Evolutionary conservation across 2,113 vertebrate species (phyloP).

Genomic region (Pachyramphus minor): DNA sequence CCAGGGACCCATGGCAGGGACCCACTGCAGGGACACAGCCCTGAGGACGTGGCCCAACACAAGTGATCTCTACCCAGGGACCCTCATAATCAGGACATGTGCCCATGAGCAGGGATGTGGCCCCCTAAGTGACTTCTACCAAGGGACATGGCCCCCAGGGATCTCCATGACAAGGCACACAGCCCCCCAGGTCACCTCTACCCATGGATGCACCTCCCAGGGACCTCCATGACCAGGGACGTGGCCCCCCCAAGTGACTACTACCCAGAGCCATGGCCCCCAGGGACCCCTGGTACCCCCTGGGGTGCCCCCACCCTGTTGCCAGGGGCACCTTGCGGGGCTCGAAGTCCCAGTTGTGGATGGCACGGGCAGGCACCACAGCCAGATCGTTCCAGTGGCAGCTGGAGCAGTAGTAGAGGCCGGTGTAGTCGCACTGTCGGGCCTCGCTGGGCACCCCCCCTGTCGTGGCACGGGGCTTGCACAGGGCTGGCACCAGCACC

Average conservation of each 20-base stretch:
- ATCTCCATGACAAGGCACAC: neutral
- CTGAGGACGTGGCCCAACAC: neutral
- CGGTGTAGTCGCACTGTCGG: constrained; percentile 94
- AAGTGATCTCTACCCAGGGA: neutral
- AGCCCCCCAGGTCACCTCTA: too few species aligned
- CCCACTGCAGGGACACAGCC: neutral
- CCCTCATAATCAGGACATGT: neutral
- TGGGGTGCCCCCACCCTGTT: rapidly evolving
- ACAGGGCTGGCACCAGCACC: neutral
- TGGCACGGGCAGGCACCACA: constrained; percentile 87
- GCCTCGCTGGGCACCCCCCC: constrained; percentile 91
- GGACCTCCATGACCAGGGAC: neutral
- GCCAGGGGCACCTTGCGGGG: constrained; percentile 81
- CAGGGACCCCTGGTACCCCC: rapidly evolving
- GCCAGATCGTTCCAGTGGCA: constrained; percentile 98
- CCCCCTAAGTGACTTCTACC: neutral
- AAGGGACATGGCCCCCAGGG: neutral
- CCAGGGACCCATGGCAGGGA: rapidly evolving
- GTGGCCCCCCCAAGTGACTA: too few species aligned
- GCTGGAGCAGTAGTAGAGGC: constrained; percentile 94
- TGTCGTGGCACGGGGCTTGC: constrained; percentile 17
- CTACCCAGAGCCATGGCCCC: neutral
- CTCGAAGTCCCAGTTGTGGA: constrained; percentile 99
- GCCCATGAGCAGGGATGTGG: neutral
- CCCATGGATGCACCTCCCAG: neutral